These are phyloP conservation scores for Chrysotoxum bicinctum DNA, from an alignment of 2,888 invertebrate genomes.

Conservation along the genomic window DNA sequence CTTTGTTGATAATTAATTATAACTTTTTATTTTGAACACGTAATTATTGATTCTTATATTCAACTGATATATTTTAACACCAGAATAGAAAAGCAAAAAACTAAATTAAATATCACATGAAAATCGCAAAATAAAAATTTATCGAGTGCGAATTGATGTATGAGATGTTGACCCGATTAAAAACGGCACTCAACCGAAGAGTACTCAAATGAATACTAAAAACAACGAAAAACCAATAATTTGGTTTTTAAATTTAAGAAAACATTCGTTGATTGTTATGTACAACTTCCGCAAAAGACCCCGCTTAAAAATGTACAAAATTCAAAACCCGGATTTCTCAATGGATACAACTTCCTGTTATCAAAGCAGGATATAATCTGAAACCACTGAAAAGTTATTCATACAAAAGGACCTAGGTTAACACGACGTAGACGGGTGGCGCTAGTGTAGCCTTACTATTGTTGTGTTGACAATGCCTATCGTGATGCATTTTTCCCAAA, in stretches of 20 bases:
- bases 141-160: background rate
- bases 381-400: slow-evolving; percentile 55
- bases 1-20: slow-evolving; percentile 68
- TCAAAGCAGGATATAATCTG: slow-evolving; percentile 67
- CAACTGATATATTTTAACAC: background rate
- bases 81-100: background rate
- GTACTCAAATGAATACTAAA: background rate
- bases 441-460: slow-evolving; percentile 59
- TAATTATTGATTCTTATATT: slow-evolving; percentile 15
- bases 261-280: background rate
- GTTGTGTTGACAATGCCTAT: slow-evolving; percentile 20
- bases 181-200: background rate
- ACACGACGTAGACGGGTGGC: slow-evolving; percentile 34
- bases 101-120: background rate
- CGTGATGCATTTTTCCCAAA: background rate
- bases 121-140: background rate
- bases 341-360: slow-evolving; percentile 67
- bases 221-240: slow-evolving; percentile 1
- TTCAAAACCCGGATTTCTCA: slow-evolving; percentile 36
- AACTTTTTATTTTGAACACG: slow-evolving; percentile 74
- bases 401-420: slow-evolving; percentile 46
- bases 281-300: slow-evolving; percentile 33
- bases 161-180: background rate
- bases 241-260: background rate
- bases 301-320: slow-evolving; percentile 27